Conservation (phyloP, 1,140 invertebrate species). For the Fragariocoptes setiger region DNA sequence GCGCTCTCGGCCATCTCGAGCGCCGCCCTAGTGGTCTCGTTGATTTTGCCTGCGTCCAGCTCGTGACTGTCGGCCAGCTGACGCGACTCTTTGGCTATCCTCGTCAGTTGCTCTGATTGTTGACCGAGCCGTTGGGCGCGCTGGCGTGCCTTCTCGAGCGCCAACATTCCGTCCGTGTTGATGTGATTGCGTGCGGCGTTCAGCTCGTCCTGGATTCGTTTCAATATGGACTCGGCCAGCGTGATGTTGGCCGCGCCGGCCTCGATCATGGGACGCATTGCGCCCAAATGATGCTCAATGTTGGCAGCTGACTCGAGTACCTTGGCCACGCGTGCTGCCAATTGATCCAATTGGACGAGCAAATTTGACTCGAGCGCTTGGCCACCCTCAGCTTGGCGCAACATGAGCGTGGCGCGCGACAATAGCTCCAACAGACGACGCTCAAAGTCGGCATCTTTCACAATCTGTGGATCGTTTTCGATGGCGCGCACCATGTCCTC, state of each 20-base stretch:
- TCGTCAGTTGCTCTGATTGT: conserved; percentile 60
- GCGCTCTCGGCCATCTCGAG: conserved; percentile 46
- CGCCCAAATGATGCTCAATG: conserved; percentile 17
- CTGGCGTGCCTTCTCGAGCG: conserved; percentile 39
- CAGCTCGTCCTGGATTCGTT: conserved; percentile 32
- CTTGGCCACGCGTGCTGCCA: conserved; percentile 28
- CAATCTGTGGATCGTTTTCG: conserved; percentile 36
- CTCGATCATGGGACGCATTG: conserved; percentile 11
- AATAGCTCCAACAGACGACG: conserved; percentile 34
- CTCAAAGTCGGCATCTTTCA: conserved; percentile 51
- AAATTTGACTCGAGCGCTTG: conserved; percentile 24
- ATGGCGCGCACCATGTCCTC: conserved; percentile 32
- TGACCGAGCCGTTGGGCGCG: conserved; percentile 55
- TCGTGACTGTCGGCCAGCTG: conserved; percentile 36
- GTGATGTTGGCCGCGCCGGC: conserved; percentile 24
- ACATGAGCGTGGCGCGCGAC: conserved; percentile 31
- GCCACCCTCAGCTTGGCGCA: conserved; percentile 30
- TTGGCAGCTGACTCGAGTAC: conserved; percentile 20
- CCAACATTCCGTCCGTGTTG: conserved; percentile 39
- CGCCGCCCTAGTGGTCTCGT: conserved; percentile 38
- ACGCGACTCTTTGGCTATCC: conserved; percentile 52
- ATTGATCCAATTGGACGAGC: conserved; percentile 29
- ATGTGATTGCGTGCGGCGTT: conserved; percentile 36
- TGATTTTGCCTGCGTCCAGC: conserved; percentile 40
- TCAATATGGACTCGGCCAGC: conserved; percentile 34